These are phyloP conservation scores for Mythimna loreyi DNA, from an alignment of 2,888 invertebrate genomes.

Conservation along the genomic window DNA sequence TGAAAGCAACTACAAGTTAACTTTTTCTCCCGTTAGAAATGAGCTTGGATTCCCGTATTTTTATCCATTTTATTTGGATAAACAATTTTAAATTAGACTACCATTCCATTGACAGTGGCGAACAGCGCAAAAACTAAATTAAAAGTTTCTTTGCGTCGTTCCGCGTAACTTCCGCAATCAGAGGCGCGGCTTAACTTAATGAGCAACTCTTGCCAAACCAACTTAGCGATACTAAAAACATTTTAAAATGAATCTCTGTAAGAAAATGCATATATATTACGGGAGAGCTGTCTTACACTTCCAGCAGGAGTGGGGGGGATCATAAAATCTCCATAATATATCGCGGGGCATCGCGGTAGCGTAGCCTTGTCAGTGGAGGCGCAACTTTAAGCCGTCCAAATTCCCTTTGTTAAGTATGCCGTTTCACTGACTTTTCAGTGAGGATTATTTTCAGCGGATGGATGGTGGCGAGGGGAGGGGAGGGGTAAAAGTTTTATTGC, in stretches of 20 bases:
- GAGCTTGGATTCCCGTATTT: conserved; percentile 19
- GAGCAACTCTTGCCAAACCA: conserved; percentile 58
- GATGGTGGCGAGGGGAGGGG: conserved; percentile 25
- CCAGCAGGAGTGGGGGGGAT: conserved; percentile 19
- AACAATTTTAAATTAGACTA: conserved; percentile 60
- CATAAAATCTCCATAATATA: conserved; percentile 58
- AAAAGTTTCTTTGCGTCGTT: conserved; percentile 53
- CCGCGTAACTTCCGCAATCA: conserved; percentile 61
- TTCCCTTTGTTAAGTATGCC: conserved; percentile 66
- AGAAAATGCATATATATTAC: conserved; percentile 62
- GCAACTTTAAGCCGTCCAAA: conserved; percentile 59
- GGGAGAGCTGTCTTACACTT: conserved; percentile 27
- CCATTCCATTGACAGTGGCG: conserved; percentile 42
- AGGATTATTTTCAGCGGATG: conserved; percentile 62
- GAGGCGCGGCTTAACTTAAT: conserved; percentile 58
- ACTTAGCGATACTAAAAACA: conserved; percentile 56
- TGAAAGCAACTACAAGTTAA: conserved; percentile 8
- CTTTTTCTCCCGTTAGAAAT: conserved; percentile 1
- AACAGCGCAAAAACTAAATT: conserved; percentile 58
- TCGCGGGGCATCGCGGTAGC: conserved; percentile 53
- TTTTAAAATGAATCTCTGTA: conserved; percentile 59
- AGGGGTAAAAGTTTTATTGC: conserved; percentile 59
- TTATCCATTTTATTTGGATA: conserved; percentile 41
- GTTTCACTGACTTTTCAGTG: conserved; percentile 64
- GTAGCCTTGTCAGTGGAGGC: conserved; percentile 50